Evolutionary conservation across 2,888 invertebrate species (phyloP).

Genomic region (Orthosia cruda): DNA sequence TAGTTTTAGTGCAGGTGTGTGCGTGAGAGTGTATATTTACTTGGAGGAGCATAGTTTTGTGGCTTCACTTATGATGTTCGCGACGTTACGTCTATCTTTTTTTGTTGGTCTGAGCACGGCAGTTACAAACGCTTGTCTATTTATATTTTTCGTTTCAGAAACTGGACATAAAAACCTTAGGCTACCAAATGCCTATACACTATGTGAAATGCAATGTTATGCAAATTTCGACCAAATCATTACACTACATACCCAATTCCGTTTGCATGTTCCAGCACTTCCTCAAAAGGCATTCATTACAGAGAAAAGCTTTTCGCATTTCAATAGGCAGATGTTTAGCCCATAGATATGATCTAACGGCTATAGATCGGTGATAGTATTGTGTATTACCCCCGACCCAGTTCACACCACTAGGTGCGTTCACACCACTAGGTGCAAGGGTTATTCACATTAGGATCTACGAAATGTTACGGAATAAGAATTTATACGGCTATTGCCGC

Average conservation of each 20-base stretch:
- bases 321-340: slow-evolving; percentile 60
- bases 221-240: neutral
- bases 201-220: neutral
- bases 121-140: too few species aligned
- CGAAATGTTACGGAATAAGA: slow-evolving; percentile 25
- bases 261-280: slow-evolving; percentile 39
- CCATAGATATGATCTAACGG: slow-evolving; percentile 60
- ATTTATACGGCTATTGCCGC: neutral
- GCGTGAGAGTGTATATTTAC: too few species aligned
- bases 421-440: slow-evolving; percentile 58
- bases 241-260: neutral
- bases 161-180: neutral
- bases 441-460: slow-evolving; percentile 39
- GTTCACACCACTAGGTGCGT: too few species aligned
- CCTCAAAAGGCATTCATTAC: slow-evolving; percentile 42
- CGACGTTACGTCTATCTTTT: too few species aligned
- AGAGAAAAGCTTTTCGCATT: slow-evolving; percentile 57
- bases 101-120: too few species aligned
- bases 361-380: slow-evolving; percentile 56
- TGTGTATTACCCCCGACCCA: slow-evolving; percentile 70
- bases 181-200: too few species aligned
- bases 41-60: too few species aligned
- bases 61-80: too few species aligned
- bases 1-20: too few species aligned
- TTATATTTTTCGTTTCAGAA: too few species aligned